Conservation (phyloP, 2,888 invertebrate species). For the Trisateles emortualis region DNA sequence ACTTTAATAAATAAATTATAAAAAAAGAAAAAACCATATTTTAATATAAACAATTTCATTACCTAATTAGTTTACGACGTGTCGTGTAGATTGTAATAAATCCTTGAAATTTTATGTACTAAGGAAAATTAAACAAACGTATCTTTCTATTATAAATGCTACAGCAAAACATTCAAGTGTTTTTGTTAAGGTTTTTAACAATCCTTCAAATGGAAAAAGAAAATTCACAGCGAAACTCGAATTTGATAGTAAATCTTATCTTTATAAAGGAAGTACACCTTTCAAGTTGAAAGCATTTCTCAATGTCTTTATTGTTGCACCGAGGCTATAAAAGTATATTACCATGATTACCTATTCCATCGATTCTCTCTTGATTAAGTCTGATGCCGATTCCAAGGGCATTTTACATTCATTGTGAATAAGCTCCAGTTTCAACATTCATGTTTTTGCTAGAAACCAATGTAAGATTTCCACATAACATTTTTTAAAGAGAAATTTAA, state of each 20-base stretch:
- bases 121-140: too few relatives aligned
- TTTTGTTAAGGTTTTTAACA: slow-evolving; percentile 20
- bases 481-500: too few relatives aligned
- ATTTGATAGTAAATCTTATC: slow-evolving; percentile 37
- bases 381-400: not conserved
- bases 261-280: slow-evolving; percentile 30
- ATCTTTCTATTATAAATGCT: not conserved
- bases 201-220: slow-evolving; percentile 18
- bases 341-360: slow-evolving; percentile 3
- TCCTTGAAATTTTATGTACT: too few relatives aligned
- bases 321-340: slow-evolving; percentile 8
- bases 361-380: not conserved
- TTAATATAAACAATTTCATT: too few relatives aligned
- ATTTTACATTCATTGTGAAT: not conserved
- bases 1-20: too few relatives aligned
- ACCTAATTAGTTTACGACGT: too few relatives aligned
- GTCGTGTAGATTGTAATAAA: not conserved
- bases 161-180: not conserved
- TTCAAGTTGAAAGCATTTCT: slow-evolving; percentile 28
- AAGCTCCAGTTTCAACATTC: not conserved
- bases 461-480: too few relatives aligned
- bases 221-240: slow-evolving; percentile 16
- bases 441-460: not conserved
- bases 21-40: too few relatives aligned
- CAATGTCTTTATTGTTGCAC: slow-evolving; percentile 20